Evolutionary conservation across 2,888 invertebrate species (phyloP).

Genomic region (Oscheius onirici): DNA sequence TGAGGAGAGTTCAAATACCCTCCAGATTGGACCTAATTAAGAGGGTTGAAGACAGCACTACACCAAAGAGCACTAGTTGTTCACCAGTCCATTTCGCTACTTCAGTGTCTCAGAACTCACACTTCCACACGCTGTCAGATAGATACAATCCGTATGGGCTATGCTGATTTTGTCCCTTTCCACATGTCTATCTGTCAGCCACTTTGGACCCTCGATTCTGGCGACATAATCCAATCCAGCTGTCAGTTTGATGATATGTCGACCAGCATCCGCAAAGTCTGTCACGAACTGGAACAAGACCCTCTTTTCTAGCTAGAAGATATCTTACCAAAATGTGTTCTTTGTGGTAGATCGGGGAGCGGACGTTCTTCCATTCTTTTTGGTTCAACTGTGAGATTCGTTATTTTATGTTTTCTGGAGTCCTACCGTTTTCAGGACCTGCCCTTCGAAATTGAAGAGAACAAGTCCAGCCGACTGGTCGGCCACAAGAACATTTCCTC

Average conservation of each 20-base stretch:
- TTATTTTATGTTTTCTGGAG: neutral
- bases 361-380: slow-evolving; percentile 41
- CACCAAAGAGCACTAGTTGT: too few relatives aligned
- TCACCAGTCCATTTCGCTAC: too few relatives aligned
- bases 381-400: slow-evolving; percentile 33
- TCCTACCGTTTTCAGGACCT: slow-evolving; percentile 37
- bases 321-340: slow-evolving; percentile 48
- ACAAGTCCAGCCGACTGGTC: slow-evolving; percentile 46
- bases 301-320: neutral
- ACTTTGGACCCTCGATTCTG: slow-evolving; percentile 53
- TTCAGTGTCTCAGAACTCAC: slow-evolving; percentile 22
- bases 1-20: too few relatives aligned
- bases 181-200: slow-evolving; percentile 47
- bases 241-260: slow-evolving; percentile 50
- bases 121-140: slow-evolving; percentile 54
- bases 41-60: too few relatives aligned
- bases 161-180: slow-evolving; percentile 50
- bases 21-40: too few relatives aligned
- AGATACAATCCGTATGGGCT: slow-evolving; percentile 54
- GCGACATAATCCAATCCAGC: slow-evolving; percentile 50
- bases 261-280: slow-evolving; percentile 16
- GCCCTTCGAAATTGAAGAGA: slow-evolving; percentile 48
- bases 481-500: slow-evolving; percentile 46
- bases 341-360: slow-evolving; percentile 48
- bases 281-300: slow-evolving; percentile 9